Percentiles rank a stretch among this genome's conserved stretches.
Evolutionary conservation across 1,140 invertebrate species (phyloP).

Genomic region (Aplysia californica): DNA sequence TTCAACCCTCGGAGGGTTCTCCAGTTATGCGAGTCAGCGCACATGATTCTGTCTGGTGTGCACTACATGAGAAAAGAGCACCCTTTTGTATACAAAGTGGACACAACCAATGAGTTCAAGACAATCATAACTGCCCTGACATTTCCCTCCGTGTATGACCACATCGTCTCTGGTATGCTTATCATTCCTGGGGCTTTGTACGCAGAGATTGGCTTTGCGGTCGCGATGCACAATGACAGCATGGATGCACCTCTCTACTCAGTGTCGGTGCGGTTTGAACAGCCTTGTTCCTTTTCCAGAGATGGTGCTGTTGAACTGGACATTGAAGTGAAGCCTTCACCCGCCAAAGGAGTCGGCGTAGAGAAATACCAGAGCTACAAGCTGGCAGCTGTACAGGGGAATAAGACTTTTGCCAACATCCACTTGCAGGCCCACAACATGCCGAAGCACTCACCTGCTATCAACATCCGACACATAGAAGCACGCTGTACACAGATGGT

Average conservation of each 20-base stretch:
- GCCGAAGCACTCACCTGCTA: not conserved
- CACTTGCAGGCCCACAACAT: not conserved
- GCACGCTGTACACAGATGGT: constrained; percentile 34
- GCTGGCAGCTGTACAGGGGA: constrained; percentile 4
- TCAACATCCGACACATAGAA: constrained; percentile 34
- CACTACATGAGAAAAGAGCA: constrained; percentile 22
- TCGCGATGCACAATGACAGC: constrained; percentile 13
- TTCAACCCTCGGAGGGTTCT: constrained; percentile 25
- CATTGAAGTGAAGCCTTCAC: not conserved
- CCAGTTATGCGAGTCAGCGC: not conserved
- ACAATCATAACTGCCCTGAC: constrained; percentile 20
- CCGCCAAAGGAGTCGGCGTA: not conserved
- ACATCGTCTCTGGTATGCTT: constrained; percentile 27
- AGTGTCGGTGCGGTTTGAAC: constrained; percentile 27
- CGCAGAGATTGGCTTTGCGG: constrained; percentile 32
- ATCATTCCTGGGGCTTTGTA: constrained; percentile 39
- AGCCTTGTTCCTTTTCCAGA: constrained; percentile 18
- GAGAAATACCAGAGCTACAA: constrained; percentile 1
- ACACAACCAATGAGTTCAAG: constrained; percentile 4
- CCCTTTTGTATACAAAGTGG: constrained; percentile 20
- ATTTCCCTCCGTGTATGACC: constrained; percentile 33
- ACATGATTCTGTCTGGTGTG: constrained; percentile 15
- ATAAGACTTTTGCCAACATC: constrained; percentile 7
- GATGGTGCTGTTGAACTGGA: constrained; percentile 8
- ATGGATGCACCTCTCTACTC: constrained; percentile 2